Evolutionary conservation across 2,113 vertebrate species (phyloP), one percentile per base, ranked within the genome.

Genomic region (Equus quagga): DNA sequence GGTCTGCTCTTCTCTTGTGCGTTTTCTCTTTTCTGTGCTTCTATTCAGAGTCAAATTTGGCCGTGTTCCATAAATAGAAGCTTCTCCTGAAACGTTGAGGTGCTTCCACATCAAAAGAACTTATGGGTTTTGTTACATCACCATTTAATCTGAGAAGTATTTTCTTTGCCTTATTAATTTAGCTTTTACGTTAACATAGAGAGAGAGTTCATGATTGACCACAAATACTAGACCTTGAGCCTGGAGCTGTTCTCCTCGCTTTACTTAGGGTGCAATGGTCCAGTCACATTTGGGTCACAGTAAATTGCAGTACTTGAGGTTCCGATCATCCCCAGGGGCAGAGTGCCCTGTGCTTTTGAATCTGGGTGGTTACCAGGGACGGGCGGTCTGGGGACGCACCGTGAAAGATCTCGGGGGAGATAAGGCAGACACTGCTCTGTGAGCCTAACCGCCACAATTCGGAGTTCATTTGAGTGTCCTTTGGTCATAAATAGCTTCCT

Each of bases 11-110:
- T 70, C 51, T 78, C 18, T 46, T n/a, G 46, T 44, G 7, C 51
- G 19, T 58, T 92, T 97, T 80, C 56, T 94, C 26, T 96, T 64
- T 44, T 76, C 46, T 85, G 3, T 73, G 56, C 33, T 85, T 28
- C 44, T 36, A 2, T 49, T 93, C 18, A 26, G 11, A 44, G 17
- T 64, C 51, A 15, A 15, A 51, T 86, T 73, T 44, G 31, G 70
- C 21, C 85, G 21, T 67, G 64, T 69, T 89, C 46, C n/a, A 11
- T 21, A 76, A 89, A 69, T 19, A 44, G 58, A 96, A 76, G 21
- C 3, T 23, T 76, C 46, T 80, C 79, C n/a, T 41, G 26, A 87
- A 91, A 70, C 33, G n/a, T 51, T 58, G 15, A 93, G 36, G 62
- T 73, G 14, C n/a, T 24, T 41, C 62, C 72, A 90, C 65, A 70